Conservation (phyloP, 2,797 vertebrate species). For the Gallinago stenura region DNA sequence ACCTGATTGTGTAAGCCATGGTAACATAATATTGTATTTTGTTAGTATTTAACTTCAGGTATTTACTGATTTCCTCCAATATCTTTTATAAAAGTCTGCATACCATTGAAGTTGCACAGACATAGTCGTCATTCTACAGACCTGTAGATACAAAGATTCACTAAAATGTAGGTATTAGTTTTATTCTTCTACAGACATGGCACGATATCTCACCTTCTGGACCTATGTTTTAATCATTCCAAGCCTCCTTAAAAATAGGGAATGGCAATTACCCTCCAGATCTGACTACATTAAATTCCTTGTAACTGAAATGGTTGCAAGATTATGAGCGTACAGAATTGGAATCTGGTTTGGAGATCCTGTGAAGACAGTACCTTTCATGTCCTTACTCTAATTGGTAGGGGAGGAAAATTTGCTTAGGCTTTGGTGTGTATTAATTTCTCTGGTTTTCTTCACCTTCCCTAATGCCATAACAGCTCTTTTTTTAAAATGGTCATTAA, state of each 20-base stretch:
- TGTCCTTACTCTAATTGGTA: rapidly evolving
- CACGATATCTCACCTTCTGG: rapidly evolving
- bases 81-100: not conserved
- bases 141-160: not conserved
- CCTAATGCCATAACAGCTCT: not conserved
- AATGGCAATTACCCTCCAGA: not conserved
- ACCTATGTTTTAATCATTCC: not conserved
- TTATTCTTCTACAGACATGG: not conserved
- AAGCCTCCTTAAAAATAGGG: not conserved
- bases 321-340: not conserved
- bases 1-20: not conserved
- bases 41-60: not conserved
- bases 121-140: not conserved
- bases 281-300: not conserved
- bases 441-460: not conserved
- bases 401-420: not conserved
- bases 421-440: not conserved
- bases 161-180: not conserved
- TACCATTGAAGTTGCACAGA: not conserved
- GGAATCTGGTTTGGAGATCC: not conserved
- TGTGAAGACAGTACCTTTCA: not conserved
- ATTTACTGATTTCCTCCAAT: not conserved
- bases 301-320: not conserved
- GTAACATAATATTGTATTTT: not conserved
- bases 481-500: not conserved